Conservation (phyloP, 2,888 invertebrate species). For the Onchidella celtica region DNA sequence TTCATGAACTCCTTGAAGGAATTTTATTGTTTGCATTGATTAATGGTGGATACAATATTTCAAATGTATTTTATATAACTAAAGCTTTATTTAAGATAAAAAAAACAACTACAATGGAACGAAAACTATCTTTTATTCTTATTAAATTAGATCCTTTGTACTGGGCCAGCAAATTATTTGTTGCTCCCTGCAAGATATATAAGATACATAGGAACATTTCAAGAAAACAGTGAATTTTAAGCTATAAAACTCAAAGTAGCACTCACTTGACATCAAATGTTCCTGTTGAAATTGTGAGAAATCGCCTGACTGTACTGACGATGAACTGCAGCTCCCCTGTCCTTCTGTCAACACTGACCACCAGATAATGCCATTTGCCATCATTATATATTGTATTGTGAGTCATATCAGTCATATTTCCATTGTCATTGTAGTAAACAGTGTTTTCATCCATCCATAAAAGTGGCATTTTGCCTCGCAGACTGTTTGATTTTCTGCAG, state of each 20-base stretch:
- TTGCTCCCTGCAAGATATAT: too few species aligned
- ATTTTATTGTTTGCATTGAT: too few species aligned
- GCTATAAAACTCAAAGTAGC: background rate
- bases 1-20: too few species aligned
- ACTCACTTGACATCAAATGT: constrained; percentile 19
- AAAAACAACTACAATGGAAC: too few species aligned
- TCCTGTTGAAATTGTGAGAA: background rate
- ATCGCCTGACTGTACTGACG: constrained; percentile 57
- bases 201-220: too few species aligned
- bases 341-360: constrained; percentile 56
- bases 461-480: constrained; percentile 55
- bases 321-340: constrained; percentile 56
- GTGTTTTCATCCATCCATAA: constrained; percentile 58
- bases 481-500: constrained; percentile 50
- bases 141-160: too few species aligned
- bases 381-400: constrained; percentile 54
- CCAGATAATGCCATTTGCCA: constrained; percentile 70
- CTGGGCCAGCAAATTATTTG: too few species aligned
- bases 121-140: too few species aligned
- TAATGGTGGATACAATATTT: too few species aligned
- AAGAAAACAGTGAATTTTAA: too few species aligned
- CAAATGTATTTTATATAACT: too few species aligned
- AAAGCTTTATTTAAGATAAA: too few species aligned
- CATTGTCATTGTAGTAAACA: constrained; percentile 38
- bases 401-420: background rate